Evolutionary conservation across 2,113 vertebrate genomes (phyloP).

Genomic region (Larimichthys crocea): DNA sequence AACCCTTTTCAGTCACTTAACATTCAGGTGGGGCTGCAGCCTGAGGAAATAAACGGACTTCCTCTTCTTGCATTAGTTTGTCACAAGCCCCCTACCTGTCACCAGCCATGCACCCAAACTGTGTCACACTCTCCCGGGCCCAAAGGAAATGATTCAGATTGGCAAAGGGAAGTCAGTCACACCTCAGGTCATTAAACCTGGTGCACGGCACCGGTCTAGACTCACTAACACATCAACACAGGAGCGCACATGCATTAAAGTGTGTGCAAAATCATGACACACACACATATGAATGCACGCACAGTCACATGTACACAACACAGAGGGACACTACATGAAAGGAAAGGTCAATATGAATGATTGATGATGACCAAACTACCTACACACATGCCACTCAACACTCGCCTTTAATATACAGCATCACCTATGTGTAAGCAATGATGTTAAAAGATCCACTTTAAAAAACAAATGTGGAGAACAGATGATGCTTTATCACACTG

Average conservation of each 20-base stretch:
- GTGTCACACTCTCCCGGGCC: conserved; percentile 49
- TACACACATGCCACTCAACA: conserved; percentile 46
- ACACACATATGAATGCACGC: conserved; percentile 8
- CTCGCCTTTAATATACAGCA: conserved; percentile 12
- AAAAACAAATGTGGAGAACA: background rate
- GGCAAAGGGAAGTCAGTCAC: conserved; percentile 44
- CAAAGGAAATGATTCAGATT: conserved; percentile 45
- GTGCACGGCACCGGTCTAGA: conserved; percentile 49
- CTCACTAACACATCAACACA: background rate
- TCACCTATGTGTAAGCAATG: background rate
- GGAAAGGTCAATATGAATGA: conserved; percentile 75
- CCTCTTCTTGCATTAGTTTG: conserved; percentile 54
- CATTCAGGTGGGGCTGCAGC: conserved; percentile 56
- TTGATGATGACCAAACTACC: conserved; percentile 64
- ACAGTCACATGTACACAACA: conserved; percentile 29
- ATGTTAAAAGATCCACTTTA: background rate
- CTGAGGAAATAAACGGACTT: conserved; percentile 52
- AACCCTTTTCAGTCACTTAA: conserved; percentile 47
- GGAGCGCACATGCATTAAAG: background rate
- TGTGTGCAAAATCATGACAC: background rate
- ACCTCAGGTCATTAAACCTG: conserved; percentile 59
- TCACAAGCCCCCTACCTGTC: conserved; percentile 58
- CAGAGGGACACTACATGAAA: conserved; percentile 62
- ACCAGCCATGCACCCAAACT: conserved; percentile 36
- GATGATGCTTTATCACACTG: background rate